Base-by-base conservation (phyloP, 2,888 invertebrate species). In the Molorchus minor region DNA sequence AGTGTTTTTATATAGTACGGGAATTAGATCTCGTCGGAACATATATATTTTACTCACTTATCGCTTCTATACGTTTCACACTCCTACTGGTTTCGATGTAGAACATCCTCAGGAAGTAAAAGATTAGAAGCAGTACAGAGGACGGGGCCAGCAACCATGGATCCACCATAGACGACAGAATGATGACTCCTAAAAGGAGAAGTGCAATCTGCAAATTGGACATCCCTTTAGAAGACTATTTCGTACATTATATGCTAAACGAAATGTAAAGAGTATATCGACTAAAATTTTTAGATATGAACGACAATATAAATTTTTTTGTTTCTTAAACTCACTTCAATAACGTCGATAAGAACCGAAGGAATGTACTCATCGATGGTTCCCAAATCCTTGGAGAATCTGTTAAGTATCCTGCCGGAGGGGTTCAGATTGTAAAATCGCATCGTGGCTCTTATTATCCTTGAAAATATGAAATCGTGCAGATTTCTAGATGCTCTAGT, bases 31-130 rank as follows among this genome's bases (percentile, higher is more conserved):
- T 29, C 16, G 8, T 12, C 35, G 19, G 13, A 35, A 45, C 5
- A 35, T 13, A 12, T 25, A 35, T 49, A n/a, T 20, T 47, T 45
- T 51, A 67, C 85, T 84, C 71, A 89, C 89, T 87, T 17, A 87
- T 85, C 67, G 88, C 87, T 76, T 90, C 90, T 1, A 89, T 83
- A 66, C 88, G 79, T 79, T 88, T 94, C 17, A 93, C 81, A 72
- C 89, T 90, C 20, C 93, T 80, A 19, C 92, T 91, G 2, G 92
- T 92, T 30, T 84, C 77, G 13, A 94, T 82, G 80, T 92, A 94
- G 65, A 91, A 82, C 1, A 83, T 80, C 38, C 93, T 79, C 8
- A 93, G 76, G 7, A 85, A 78, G 61, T 87, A 86, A 75, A 94
- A 90, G 3, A 91, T 70, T 0, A 85, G 65, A 0, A 87, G 84